Evolutionary conservation across 37 sponge, comb jelly and placozoan species (phyloP), one percentile per base, ranked within the genome.

Genomic region (Geodia barretti): DNA sequence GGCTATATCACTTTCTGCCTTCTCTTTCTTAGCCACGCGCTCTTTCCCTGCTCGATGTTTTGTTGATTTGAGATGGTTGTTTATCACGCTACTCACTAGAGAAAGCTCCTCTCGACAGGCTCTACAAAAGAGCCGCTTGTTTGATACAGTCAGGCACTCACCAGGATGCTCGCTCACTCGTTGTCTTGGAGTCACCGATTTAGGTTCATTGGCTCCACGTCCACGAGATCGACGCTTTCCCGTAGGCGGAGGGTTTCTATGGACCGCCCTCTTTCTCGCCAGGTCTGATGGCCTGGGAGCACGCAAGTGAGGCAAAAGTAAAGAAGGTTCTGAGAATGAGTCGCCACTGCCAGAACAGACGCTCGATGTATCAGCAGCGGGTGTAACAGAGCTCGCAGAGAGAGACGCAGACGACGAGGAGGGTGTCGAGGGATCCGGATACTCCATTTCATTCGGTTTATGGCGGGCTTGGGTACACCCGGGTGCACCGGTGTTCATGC

Each of bases 1-100:
- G 4, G 42, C 86, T 24, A 85, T 76, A 31, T 85, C 78, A 29
- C 37, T 74, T 30, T 74, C 75, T 43, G 8, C 19, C 25, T 8
- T 29, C 7, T 74, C 72, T 9, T 71, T 74, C 5, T 3, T 34
- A n/a, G 28, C 60, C 21, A 74, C 32, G 59, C 59, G 4, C 33
- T 43, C 33, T 39, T 74, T 74, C 19, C 72, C 72, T 17, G 7
- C 36, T 8, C 9, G 7, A 29, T 74, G 75, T 43, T 40, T 74
- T 3, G n/a, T 19, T 42, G 75, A 74, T 58, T 17, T 23, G 4
- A 74, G 11, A 41, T 74, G 75, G 25, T 19, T 42, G 32, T 70
- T 29, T 29, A 70, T 29, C 7, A 70, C 39, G 23, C 72, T 70
- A 19, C 23, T 34, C 29, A 19, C 29, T 17, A 29, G 23, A 29